These are phyloP conservation scores for Mythimna vitellina DNA, from an alignment of 2,888 invertebrate species.

Conservation along the genomic window DNA sequence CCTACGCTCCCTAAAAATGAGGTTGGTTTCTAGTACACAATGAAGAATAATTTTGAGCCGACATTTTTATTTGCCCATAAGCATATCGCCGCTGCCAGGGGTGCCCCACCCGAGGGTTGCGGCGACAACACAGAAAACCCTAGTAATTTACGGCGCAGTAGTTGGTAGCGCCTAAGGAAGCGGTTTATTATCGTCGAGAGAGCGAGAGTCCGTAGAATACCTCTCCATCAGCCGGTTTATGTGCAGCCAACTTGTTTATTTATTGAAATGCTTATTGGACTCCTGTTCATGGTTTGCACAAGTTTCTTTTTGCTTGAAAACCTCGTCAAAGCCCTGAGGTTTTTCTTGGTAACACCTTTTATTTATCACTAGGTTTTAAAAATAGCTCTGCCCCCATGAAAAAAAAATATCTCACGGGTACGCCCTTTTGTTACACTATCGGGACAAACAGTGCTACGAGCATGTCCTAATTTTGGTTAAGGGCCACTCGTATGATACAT, in stretches of 20 bases:
- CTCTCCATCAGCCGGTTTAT: slow-evolving; percentile 63
- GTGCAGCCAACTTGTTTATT: slow-evolving; percentile 63
- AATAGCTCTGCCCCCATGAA: background rate
- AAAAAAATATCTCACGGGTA: background rate
- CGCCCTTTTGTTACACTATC: background rate
- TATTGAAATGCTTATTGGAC: slow-evolving; percentile 63
- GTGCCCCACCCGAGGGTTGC: slow-evolving; percentile 57
- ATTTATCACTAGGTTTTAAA: background rate
- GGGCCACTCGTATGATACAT: background rate
- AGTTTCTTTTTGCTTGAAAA: background rate
- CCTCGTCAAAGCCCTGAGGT: background rate
- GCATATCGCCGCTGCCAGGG: slow-evolving; percentile 31
- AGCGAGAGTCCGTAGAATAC: slow-evolving; percentile 66
- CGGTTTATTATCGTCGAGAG: slow-evolving; percentile 76
- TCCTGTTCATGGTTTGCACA: slow-evolving; percentile 33
- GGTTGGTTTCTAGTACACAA: background rate
- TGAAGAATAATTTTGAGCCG: too few relatives aligned
- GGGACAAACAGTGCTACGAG: too few relatives aligned
- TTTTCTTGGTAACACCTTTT: background rate
- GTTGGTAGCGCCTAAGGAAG: slow-evolving; percentile 77
- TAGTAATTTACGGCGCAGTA: slow-evolving; percentile 76
- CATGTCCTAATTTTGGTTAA: background rate
- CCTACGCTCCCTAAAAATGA: background rate
- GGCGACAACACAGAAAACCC: slow-evolving; percentile 75
- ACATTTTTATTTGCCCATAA: background rate